Percentiles rank a stretch among this genome's conserved stretches.
These are phyloP conservation scores for Temnothorax rugatulus DNA, from an alignment of 2,888 invertebrate genomes.

Conservation along the genomic window DNA sequence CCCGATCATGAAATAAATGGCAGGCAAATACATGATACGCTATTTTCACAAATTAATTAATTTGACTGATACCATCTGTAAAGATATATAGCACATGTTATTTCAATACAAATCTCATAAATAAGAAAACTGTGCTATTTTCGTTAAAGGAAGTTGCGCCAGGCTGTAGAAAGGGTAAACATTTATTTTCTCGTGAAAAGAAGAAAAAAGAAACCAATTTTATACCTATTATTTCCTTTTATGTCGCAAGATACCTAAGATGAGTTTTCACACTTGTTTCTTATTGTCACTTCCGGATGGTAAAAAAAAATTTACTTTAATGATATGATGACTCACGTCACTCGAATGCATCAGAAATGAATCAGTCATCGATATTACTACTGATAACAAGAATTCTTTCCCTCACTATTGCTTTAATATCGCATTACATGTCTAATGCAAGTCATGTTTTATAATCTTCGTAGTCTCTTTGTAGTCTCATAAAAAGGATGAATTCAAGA, in stretches of 20 bases:
- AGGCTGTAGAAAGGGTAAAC: not conserved
- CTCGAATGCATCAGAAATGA: not conserved
- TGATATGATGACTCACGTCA: not conserved
- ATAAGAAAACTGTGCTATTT: not conserved
- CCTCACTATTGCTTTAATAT: not conserved
- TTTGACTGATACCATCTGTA: not conserved
- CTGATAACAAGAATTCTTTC: not conserved
- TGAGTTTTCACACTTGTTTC: not conserved
- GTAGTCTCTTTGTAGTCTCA: not conserved
- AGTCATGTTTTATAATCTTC: slow-evolving; percentile 14
- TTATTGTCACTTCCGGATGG: not conserved
- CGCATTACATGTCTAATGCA: not conserved
- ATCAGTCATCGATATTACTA: not conserved
- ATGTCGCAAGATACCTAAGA: not conserved
- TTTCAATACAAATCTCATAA: not conserved
- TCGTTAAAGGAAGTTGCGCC: not conserved
- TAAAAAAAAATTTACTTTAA: slow-evolving; percentile 11
- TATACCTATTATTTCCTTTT: not conserved
- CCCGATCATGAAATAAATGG: not conserved
- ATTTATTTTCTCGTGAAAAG: not conserved
- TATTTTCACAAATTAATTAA: slow-evolving; percentile 4
- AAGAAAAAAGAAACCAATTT: not conserved
- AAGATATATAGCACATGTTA: not conserved
- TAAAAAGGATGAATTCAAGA: not conserved
- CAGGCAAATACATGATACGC: not conserved